These are phyloP conservation scores for Hoplias malabaricus DNA, from an alignment of 2,113 vertebrate species.

Conservation along the genomic window DNA sequence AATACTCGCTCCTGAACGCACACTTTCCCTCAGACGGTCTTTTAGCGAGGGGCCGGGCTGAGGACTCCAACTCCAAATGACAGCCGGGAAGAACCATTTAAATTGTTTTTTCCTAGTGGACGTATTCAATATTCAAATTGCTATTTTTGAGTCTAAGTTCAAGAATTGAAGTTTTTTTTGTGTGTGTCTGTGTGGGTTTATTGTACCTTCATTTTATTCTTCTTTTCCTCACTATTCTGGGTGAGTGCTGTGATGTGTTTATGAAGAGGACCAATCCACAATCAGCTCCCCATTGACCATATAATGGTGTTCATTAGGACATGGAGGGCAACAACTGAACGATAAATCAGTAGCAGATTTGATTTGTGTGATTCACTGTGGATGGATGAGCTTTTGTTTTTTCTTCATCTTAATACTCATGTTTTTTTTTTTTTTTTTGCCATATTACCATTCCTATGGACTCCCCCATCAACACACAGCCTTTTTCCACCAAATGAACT, in stretches of 20 bases:
- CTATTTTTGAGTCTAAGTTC: background rate
- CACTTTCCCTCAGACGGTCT: background rate
- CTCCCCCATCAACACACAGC: no score
- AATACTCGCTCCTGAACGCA: background rate
- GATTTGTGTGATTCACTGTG: no score
- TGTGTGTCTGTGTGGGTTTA: no score
- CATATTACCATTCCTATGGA: no score
- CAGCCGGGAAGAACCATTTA: background rate
- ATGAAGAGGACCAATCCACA: background rate
- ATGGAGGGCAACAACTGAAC: background rate
- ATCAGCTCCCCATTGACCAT: background rate
- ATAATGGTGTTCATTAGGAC: background rate
- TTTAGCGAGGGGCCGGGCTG: background rate
- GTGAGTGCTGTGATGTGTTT: background rate
- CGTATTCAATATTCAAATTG: background rate
- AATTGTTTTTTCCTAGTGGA: background rate
- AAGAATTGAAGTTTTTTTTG: no score
- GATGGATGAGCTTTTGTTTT: background rate
- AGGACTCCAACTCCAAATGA: background rate
- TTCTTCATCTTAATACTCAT: no score
- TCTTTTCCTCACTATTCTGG: background rate
- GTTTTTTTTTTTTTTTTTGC: background rate
- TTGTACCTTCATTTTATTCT: background rate
- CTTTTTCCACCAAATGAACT: no score
- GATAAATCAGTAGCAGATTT: background rate